Conservation (phyloP, 2,888 invertebrate species). For the Hypomecis punctinalis region DNA sequence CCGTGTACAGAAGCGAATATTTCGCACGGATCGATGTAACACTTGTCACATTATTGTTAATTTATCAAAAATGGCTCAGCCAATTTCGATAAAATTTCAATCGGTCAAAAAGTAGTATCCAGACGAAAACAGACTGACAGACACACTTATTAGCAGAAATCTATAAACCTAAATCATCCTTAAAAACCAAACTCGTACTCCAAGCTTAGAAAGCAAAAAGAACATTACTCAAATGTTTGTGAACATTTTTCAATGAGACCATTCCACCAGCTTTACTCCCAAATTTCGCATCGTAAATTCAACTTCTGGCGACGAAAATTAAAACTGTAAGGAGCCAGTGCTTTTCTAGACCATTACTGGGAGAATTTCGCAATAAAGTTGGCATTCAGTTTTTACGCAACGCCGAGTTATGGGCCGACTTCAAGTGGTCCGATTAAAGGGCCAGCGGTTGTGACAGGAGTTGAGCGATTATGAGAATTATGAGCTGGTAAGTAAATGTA, state of each 20-base stretch:
- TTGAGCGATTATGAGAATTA: conserved; percentile 13
- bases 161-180: too few species aligned
- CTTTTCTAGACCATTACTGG: conserved; percentile 26
- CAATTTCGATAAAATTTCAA: too few species aligned
- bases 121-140: too few species aligned
- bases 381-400: conserved; percentile 62
- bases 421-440: conserved; percentile 31
- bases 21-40: too few species aligned
- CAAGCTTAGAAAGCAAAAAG: neutral
- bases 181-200: too few species aligned
- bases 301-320: conserved; percentile 24
- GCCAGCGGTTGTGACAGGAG: conserved; percentile 21
- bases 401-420: conserved; percentile 28
- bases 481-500: conserved; percentile 22
- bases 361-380: conserved; percentile 53
- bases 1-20: too few species aligned
- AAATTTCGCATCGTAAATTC: conserved; percentile 1
- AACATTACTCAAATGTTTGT: neutral
- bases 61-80: too few species aligned
- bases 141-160: too few species aligned
- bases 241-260: conserved; percentile 6
- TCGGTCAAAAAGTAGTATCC: too few species aligned
- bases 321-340: conserved; percentile 18
- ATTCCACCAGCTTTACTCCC: neutral
- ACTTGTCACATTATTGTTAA: too few species aligned